These are phyloP conservation scores for Cyclina sinensis DNA, from an alignment of 1,140 invertebrate genomes.

Conservation along the genomic window DNA sequence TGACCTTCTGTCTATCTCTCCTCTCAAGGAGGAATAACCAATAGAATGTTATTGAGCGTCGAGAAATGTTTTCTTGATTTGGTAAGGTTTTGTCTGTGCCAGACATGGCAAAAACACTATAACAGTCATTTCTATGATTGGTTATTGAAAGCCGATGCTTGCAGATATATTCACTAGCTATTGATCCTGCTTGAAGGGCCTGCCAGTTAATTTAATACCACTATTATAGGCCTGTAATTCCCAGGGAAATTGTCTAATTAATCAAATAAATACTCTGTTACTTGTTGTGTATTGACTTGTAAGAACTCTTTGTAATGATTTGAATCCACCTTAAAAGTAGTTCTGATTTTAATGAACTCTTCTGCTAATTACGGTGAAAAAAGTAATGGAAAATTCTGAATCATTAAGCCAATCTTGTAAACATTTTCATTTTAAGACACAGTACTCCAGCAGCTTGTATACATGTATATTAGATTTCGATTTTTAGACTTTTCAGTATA, in stretches of 20 bases:
- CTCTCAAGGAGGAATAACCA: too few relatives aligned
- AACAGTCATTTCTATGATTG: not conserved
- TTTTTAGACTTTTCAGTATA: too few relatives aligned
- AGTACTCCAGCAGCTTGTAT: too few relatives aligned
- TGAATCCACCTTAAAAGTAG: too few relatives aligned
- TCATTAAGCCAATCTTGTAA: too few relatives aligned
- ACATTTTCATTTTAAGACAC: too few relatives aligned
- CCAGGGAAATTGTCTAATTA: constrained; percentile 39
- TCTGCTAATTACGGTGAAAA: too few relatives aligned
- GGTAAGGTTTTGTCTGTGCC: not conserved
- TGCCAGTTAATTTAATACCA: constrained; percentile 34
- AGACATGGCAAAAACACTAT: not conserved
- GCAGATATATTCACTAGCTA: constrained; percentile 4
- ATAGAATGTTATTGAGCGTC: not conserved
- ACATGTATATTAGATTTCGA: too few relatives aligned
- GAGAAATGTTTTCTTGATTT: not conserved
- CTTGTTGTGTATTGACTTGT: not conserved
- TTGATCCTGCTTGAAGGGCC: not conserved
- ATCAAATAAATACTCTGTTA: constrained; percentile 32
- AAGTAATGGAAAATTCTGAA: too few relatives aligned
- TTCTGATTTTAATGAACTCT: too few relatives aligned
- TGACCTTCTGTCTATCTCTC: too few relatives aligned
- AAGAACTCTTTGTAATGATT: not conserved
- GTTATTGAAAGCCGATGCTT: constrained; percentile 17
- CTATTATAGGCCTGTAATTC: constrained; percentile 45